Base-by-base conservation (phyloP, 2,888 invertebrate genomes). In the Oscheius onirici region DNA sequence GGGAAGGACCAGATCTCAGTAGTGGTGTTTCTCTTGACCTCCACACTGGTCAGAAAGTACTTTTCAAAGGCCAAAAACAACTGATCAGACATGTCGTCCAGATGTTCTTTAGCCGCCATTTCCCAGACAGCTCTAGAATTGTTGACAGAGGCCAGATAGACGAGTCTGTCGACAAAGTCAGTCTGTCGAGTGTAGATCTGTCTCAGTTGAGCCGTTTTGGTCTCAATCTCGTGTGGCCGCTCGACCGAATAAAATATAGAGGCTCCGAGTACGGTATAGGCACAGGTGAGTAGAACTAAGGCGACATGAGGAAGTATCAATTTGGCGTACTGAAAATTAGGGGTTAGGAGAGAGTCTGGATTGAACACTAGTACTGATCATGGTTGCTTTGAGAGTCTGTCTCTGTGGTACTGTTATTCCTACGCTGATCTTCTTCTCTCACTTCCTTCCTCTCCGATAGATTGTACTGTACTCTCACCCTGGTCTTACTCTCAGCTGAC, bases 11-110 rank as follows among this genome's bases (percentile, higher is more conserved):
- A 87, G 22, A 88, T 84, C 69, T 86, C 86, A 10, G 77, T 71
- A 11, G 86, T 87, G 8, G 73, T 70, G 76, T 87, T 88, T 44
- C 61, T 66, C 68, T 86, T 86, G 26, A 86, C 86, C 77, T 86
- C 86, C 26, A 75, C 78, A n/a, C 84, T 78, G 8, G 86, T 86
- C 52, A 86, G 73, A 68, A 86, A 86, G 69, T 80, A 80, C 69
- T 87, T 87, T 69, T 88, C 86, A 69, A 86, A 87, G 2, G 87
- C 86, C 41, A 84, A 72, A 72, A 88, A 87, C 15, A 87, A 76
- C 43, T 84, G 82, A 73, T 87, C 87, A 43, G 85, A 83, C 79
- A 87, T 82, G 72, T 86, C 83, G 77, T 84, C 81, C 79, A 87
- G 78, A 58, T 84, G 85, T 13, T 72, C 65, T 49, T 74, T 73